Conservation (phyloP, 2,797 vertebrate species). For the Lacerta agilis region DNA sequence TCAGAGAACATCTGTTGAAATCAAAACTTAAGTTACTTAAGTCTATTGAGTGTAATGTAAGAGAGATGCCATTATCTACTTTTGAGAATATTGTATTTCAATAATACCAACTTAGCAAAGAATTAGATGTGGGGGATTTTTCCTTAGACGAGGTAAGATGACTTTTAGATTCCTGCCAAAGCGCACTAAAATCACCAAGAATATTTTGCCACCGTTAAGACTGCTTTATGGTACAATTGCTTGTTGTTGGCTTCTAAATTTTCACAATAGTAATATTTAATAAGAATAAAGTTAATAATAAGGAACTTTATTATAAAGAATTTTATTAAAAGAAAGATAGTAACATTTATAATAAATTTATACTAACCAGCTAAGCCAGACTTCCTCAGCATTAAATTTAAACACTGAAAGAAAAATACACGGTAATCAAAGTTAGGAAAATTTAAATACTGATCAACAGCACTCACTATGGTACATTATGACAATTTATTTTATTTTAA, state of each 20-base stretch:
- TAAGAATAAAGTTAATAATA: too few relatives aligned
- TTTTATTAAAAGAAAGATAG: not conserved
- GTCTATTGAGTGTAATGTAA: too few relatives aligned
- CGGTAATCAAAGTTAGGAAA: not conserved
- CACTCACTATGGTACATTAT: too few relatives aligned
- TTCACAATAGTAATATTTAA: not conserved
- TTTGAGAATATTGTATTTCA: not conserved
- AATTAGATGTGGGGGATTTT: not conserved
- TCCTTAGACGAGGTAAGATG: not conserved
- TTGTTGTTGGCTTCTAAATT: not conserved
- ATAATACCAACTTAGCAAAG: not conserved
- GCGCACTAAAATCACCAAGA: not conserved
- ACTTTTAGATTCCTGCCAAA: not conserved
- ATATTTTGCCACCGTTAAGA: not conserved
- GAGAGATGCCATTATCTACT: not conserved
- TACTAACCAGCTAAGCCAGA: conserved; percentile 87
- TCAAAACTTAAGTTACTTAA: too few relatives aligned
- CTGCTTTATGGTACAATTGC: not conserved
- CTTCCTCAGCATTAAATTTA: conserved; percentile 86
- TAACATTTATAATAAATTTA: not conserved
- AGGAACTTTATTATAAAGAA: not conserved
- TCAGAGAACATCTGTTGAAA: too few relatives aligned
- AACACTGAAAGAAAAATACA: conserved; percentile 81
- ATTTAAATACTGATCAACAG: not conserved
- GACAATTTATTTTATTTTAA: not conserved